These are phyloP conservation scores for Laspeyria flexula DNA, from an alignment of 2,888 invertebrate genomes.

Conservation along the genomic window DNA sequence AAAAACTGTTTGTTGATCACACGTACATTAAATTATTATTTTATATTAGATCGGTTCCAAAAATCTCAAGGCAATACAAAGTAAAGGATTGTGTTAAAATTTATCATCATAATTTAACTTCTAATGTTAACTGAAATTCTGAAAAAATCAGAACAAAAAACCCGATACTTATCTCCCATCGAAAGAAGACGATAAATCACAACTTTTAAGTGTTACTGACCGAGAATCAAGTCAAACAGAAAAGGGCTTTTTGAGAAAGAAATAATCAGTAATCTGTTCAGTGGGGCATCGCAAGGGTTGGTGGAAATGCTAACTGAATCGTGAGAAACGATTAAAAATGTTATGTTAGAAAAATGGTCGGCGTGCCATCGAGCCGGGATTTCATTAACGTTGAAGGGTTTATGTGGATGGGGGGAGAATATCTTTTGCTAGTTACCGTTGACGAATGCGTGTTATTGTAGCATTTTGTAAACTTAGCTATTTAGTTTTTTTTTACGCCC, in stretches of 20 bases:
- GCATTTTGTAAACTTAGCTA: too few relatives aligned
- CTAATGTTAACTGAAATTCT: not conserved
- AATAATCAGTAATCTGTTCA: slow-evolving; percentile 63
- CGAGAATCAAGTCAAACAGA: slow-evolving; percentile 59
- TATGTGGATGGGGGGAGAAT: slow-evolving; percentile 21
- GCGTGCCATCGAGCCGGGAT: slow-evolving; percentile 53
- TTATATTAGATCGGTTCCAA: too few relatives aligned
- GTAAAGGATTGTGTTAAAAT: too few relatives aligned
- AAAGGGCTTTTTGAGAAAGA: slow-evolving; percentile 56
- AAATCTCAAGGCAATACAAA: too few relatives aligned
- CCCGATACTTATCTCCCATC: slow-evolving; percentile 43
- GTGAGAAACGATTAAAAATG: slow-evolving; percentile 71
- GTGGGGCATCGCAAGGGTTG: slow-evolving; percentile 52
- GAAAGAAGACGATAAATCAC: slow-evolving; percentile 45
- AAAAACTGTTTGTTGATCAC: too few relatives aligned
- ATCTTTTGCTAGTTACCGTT: not conserved
- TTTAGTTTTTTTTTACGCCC: too few relatives aligned
- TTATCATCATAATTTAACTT: not conserved
- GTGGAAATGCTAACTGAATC: slow-evolving; percentile 58
- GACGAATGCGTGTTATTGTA: not conserved
- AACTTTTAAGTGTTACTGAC: slow-evolving; percentile 51
- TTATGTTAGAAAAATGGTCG: slow-evolving; percentile 73
- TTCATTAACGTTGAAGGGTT: slow-evolving; percentile 52
- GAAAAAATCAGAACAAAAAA: slow-evolving; percentile 32
- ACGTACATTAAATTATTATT: too few relatives aligned